Evolutionary conservation across 2,888 invertebrate genomes (phyloP), one percentile per base, ranked within the genome.

Genomic region (Heteromyza rotundicornis): DNA sequence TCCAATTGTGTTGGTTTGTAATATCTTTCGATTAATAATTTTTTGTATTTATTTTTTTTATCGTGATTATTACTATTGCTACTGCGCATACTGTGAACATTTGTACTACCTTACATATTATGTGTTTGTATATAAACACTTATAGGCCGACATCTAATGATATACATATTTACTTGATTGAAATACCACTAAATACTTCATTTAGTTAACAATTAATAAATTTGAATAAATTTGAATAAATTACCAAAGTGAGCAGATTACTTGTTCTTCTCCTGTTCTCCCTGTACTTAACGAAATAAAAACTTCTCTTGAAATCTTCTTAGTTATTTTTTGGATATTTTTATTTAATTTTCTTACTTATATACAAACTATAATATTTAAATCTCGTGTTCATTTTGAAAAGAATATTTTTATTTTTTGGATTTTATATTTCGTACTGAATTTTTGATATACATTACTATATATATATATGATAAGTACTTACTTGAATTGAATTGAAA

Each of bases 21-120:
- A 60, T 60, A 59, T 56, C 23, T 60, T 60, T 57, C 50, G 54
- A 54, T 58, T 55, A 58, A 61, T 51, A 55, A 50, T 63, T 60
- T 22, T 57, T 60, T 60, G 60, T 60, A 63, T 63, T 61, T 59
- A 61, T 61, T 57, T 61, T 54, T 53, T 59, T 62, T 64, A n/a
- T 40, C 14, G n/a, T 40, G 5, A 40, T 47, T 47, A 47, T 19
- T 47, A 47, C 14, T 2, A 12, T 19, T 47, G 47, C 47, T 17
- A 19, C 47, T 47, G 40, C 16, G 40, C 40, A 10, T 40, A 10
- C 14, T 47, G 20, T 47, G 3, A 3, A 47, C 47, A 47, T 47
- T 19, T 40, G 14, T 40, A n/a, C n/a, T n/a, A n/a, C n/a, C n/a
- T n/a, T n/a, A n/a, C 14, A 40, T n/a, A n/a, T n/a, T 40, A 40